These are phyloP conservation scores for Callithrix jacchus DNA, from an alignment of 2,113 vertebrate genomes.

Conservation along the genomic window DNA sequence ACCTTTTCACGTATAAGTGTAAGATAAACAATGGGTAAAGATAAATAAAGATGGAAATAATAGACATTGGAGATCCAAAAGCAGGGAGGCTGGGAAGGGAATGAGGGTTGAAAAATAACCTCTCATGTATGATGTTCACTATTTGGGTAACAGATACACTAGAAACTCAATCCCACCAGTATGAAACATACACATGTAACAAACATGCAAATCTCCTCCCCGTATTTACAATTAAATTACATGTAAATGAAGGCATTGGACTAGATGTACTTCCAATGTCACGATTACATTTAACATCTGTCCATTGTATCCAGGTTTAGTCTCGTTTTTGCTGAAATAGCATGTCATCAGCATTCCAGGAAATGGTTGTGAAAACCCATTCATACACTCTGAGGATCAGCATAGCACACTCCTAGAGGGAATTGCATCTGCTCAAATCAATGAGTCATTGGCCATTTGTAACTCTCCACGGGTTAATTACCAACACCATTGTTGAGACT, in stretches of 20 bases:
- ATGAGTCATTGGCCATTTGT: neutral
- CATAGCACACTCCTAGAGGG: neutral
- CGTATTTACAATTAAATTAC: too few relatives aligned
- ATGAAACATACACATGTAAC: too few relatives aligned
- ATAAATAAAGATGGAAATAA: too few relatives aligned
- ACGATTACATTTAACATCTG: neutral
- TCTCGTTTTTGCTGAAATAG: neutral
- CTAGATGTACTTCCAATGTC: neutral
- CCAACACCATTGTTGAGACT: neutral
- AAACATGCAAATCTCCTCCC: too few relatives aligned
- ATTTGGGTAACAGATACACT: too few relatives aligned
- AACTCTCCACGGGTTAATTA: constrained; percentile 39
- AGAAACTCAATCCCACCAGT: too few relatives aligned
- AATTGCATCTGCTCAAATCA: neutral
- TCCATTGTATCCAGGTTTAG: neutral
- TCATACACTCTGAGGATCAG: neutral
- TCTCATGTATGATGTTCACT: too few relatives aligned
- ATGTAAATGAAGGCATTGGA: neutral
- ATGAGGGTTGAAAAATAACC: too few relatives aligned
- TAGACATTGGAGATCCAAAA: too few relatives aligned
- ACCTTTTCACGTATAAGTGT: too few relatives aligned
- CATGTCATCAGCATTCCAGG: neutral
- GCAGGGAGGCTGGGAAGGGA: too few relatives aligned
- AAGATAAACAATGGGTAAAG: too few relatives aligned
- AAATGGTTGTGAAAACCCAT: constrained; percentile 9